These are phyloP conservation scores for Tolmerus cingulatus DNA, from an alignment of 2,888 invertebrate species.

Conservation along the genomic window DNA sequence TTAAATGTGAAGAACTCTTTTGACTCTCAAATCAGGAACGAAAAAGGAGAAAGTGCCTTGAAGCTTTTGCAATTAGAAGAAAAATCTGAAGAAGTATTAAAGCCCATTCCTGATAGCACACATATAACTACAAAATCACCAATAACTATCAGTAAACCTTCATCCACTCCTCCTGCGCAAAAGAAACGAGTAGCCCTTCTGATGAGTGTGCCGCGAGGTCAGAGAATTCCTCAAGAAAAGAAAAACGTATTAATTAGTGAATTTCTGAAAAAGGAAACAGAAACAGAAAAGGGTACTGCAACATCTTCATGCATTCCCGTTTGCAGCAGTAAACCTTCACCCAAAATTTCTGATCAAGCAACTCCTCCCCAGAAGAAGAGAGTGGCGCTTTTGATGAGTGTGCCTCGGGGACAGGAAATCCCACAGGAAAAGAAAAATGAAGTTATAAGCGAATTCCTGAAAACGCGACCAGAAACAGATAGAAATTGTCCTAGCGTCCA, in stretches of 20 bases:
- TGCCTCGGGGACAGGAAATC: conserved; percentile 57
- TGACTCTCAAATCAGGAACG: conserved; percentile 51
- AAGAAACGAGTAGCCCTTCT: conserved; percentile 61
- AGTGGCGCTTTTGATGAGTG: conserved; percentile 61
- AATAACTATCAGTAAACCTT: neutral
- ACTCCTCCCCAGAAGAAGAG: conserved; percentile 54
- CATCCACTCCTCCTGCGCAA: neutral
- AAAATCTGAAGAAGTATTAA: neutral
- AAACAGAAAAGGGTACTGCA: neutral
- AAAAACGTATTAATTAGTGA: conserved; percentile 64
- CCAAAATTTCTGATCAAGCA: neutral
- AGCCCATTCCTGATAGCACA: neutral
- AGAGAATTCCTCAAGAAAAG: conserved; percentile 55
- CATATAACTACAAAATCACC: neutral
- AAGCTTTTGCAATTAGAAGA: neutral
- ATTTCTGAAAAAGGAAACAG: conserved; percentile 59
- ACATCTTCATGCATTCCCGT: neutral
- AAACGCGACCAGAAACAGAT: conserved; percentile 49
- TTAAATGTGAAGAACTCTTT: neutral
- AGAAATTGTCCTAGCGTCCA: neutral
- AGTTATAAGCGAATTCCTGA: conserved; percentile 65
- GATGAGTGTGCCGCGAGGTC: conserved; percentile 59
- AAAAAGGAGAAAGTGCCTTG: conserved; percentile 50
- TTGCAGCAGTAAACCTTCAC: neutral
- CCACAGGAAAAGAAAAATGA: conserved; percentile 58